These are phyloP conservation scores for Gadus chalcogrammus DNA, from an alignment of 2,113 vertebrate species.

Conservation along the genomic window DNA sequence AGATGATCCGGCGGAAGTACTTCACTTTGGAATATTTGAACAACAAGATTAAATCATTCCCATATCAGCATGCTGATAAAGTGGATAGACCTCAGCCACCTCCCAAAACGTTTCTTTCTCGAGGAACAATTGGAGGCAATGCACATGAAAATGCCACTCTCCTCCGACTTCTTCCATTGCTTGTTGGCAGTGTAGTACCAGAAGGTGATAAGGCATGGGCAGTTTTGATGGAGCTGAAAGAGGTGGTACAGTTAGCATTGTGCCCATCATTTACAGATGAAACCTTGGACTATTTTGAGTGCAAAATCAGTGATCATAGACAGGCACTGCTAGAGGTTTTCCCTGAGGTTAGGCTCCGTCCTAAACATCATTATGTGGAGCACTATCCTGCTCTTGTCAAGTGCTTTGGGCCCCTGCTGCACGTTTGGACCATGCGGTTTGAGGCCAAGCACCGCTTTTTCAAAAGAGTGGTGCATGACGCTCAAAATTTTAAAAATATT, in stretches of 20 bases:
- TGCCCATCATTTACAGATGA: background rate
- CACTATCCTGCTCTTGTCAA: conserved; percentile 18
- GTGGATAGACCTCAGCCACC: conserved; percentile 6
- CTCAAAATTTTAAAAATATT: conserved; percentile 27
- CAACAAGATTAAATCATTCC: conserved; percentile 5
- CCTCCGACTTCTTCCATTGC: conserved; percentile 25
- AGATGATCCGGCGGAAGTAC: conserved; percentile 3
- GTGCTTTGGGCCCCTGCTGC: conserved; percentile 25
- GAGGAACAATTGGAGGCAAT: conserved; percentile 19
- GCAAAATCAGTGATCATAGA: conserved; percentile 28
- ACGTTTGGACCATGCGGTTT: conserved; percentile 25
- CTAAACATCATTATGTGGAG: conserved; percentile 26
- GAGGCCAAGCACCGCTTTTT: conserved; percentile 8
- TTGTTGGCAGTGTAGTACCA: conserved; percentile 16
- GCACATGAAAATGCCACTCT: conserved; percentile 29
- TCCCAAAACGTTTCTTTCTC: conserved; percentile 3
- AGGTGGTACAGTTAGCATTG: conserved; percentile 23
- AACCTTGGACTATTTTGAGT: conserved; percentile 10
- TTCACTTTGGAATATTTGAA: conserved; percentile 7
- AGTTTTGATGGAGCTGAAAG: conserved; percentile 14
- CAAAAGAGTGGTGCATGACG: conserved; percentile 14
- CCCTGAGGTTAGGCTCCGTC: conserved; percentile 14
- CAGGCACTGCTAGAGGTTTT: conserved; percentile 12
- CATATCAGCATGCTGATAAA: conserved; percentile 4
- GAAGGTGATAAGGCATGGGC: conserved; percentile 20